Evolutionary conservation across 2,113 vertebrate species (phyloP), one percentile per base, ranked within the genome.

Genomic region (Muscicapa adusta): DNA sequence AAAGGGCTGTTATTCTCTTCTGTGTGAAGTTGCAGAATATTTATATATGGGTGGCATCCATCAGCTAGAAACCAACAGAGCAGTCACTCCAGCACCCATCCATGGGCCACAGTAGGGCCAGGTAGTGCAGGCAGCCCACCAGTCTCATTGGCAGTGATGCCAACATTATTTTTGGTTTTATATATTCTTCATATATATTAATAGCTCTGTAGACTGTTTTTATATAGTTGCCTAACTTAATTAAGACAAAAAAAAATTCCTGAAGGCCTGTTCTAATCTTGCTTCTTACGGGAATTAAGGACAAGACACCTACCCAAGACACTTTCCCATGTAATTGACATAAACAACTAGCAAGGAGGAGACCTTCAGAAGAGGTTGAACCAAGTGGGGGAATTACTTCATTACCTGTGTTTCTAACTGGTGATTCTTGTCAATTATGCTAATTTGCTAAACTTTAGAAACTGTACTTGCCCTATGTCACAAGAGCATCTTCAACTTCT

Each of bases 401-500:
- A 19, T 34, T 48, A 48, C 12, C 29, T 29, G 8, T 48, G 12
- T n/a, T 34, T 48, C 34, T 25, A 65, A 68, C 0, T 57, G 29
- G 24, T 9, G 12, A 65, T 57, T 48, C 42, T 65, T 57, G 12
- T 29, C 19, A 65, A 40, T 57, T 74, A 34, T 40, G 50, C 34
- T 74, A 6, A 57, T 48, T 74, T 2, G 2, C 50, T 47, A 57
- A 85, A 57, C 12, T 19, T 56, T 24, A 18, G 48, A 74, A 48
- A 28, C 15, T 34, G 19, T 5, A 24, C 16, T 57, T 65, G 24
- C 16, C 29, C 29, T 16, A 5, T 19, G 13, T 40, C 60, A 25
- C 0, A 0, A 12, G 42, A 24, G 12, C 15, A 42, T 20, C 42
- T 24, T 34, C 2, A 1, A 47, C 0, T 0, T 18, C 18, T 23